Evolutionary conservation across 2,113 vertebrate species (phyloP).

Genomic region (Mixornis gularis): DNA sequence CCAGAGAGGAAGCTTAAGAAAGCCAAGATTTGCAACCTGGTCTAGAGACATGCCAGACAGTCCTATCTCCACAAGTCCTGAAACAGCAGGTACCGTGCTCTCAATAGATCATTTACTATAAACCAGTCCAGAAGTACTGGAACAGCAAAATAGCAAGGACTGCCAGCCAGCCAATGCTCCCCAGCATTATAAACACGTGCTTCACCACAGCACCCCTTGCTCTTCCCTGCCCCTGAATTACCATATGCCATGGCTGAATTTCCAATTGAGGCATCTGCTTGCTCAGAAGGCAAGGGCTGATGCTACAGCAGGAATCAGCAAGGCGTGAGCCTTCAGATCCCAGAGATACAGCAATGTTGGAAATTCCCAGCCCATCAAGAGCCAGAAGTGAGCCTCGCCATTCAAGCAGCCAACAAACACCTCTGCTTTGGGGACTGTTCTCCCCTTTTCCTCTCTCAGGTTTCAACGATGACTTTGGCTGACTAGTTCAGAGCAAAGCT

Average conservation of each 20-base stretch:
- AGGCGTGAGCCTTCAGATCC: background rate
- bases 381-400: background rate
- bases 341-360: background rate
- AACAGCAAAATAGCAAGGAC: background rate
- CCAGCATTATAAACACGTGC: background rate
- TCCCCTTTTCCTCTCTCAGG: background rate
- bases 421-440: background rate
- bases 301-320: background rate
- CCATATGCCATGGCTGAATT: background rate
- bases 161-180: background rate
- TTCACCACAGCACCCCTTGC: background rate
- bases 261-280: background rate
- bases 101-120: background rate
- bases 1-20: background rate
- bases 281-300: background rate
- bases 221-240: background rate
- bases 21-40: background rate
- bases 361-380: background rate
- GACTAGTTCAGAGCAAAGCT: background rate
- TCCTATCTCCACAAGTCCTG: background rate
- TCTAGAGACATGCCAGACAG: background rate
- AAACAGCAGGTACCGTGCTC: background rate
- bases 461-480: background rate
- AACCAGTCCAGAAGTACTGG: background rate
- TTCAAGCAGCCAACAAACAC: background rate